These are phyloP conservation scores for Hypsibius dujardini DNA, from an alignment of 1,140 invertebrate species.

Conservation along the genomic window DNA sequence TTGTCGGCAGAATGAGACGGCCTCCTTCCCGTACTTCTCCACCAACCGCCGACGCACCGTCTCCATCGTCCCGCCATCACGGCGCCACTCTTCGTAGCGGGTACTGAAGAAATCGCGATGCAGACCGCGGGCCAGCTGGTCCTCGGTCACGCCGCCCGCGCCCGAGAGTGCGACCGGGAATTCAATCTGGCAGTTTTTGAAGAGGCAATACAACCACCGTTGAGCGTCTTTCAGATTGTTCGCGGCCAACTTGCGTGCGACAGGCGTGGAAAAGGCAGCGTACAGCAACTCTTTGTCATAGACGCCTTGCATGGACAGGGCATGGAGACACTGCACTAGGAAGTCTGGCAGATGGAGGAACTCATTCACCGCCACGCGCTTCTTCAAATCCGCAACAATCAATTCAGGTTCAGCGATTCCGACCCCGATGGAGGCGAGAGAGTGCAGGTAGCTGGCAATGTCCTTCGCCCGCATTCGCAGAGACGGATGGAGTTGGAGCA, in stretches of 20 bases:
- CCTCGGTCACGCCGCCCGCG: neutral
- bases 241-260: neutral
- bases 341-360: neutral
- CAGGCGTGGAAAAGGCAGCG: neutral
- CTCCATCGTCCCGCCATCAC: neutral
- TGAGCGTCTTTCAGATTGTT: neutral
- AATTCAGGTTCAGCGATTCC: neutral
- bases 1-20: neutral
- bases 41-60: neutral
- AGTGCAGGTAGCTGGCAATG: neutral
- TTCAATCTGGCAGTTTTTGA: constrained; percentile 6
- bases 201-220: constrained; percentile 5
- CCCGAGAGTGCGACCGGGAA: neutral
- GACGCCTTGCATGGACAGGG: neutral
- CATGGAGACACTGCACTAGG: neutral
- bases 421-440: neutral
- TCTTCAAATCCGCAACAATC: constrained; percentile 1
- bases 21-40: neutral
- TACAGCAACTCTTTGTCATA: neutral
- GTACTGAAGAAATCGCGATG: neutral
- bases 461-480: neutral
- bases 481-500: neutral
- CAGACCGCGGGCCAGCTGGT: neutral
- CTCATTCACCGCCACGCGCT: neutral
- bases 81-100: neutral